A percentile compares a stretch with the other conserved stretches of the same genome.
phyloP scores from a whole-genome alignment of 2,888 invertebrate species.

The Alentia gelatinosa region DNA sequence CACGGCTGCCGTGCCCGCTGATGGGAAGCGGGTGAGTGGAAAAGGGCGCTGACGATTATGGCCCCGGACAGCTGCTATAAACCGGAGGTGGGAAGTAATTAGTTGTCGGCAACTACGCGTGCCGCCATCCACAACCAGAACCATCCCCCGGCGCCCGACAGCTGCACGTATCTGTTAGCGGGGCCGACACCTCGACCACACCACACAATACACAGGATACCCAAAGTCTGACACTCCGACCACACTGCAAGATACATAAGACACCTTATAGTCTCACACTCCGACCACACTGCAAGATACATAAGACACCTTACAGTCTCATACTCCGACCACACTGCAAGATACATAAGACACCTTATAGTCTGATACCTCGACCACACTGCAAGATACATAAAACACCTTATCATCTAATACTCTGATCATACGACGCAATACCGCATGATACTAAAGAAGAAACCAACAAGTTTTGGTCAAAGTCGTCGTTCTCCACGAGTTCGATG shows the following conservation, averaged over 20 bases:
- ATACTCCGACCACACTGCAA: neutral
- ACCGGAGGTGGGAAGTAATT: constrained; percentile 42
- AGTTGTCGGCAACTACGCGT: constrained; percentile 47
- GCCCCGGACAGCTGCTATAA: constrained; percentile 3
- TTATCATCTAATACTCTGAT: too few species aligned
- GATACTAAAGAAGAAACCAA: too few species aligned
- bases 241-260: neutral
- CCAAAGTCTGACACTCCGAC: neutral
- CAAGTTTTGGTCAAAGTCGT: too few species aligned
- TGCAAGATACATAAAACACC: neutral
- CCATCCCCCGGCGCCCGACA: neutral
- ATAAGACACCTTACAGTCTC: neutral
- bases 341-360: neutral
- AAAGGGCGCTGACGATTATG: constrained; percentile 36
- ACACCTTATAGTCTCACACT: neutral
- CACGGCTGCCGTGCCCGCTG: neutral
- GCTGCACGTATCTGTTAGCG: neutral
- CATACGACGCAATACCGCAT: too few species aligned
- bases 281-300: neutral
- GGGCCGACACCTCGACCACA: neutral
- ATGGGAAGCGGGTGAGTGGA: neutral
- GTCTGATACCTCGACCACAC: neutral
- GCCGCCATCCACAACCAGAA: neutral
- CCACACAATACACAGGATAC: neutral
- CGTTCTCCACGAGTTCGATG: too few species aligned